A percentile compares a stretch with the other conserved stretches of the same genome.
These are phyloP conservation scores for Sisyra terminalis DNA, from an alignment of 2,888 invertebrate species.

Conservation along the genomic window DNA sequence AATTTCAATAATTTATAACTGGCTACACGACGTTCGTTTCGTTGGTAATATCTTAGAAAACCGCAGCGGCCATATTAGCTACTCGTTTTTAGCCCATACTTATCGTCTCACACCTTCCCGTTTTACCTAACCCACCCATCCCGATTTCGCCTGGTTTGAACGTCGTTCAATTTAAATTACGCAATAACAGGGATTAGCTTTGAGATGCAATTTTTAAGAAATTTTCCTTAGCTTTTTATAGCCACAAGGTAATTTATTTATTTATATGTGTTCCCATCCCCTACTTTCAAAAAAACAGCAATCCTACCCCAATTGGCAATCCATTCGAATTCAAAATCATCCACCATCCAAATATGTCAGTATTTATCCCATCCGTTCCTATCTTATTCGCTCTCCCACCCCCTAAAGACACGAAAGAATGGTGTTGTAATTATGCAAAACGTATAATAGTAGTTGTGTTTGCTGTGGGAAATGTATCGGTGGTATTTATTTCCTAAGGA, in stretches of 20 bases:
- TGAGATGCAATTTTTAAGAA: slow-evolving; percentile 9
- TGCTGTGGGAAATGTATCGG: neutral
- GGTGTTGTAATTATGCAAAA: too few relatives aligned
- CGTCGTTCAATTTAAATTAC: slow-evolving; percentile 27
- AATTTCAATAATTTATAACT: slow-evolving; percentile 41
- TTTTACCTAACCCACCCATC: slow-evolving; percentile 10
- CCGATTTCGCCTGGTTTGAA: slow-evolving; percentile 16
- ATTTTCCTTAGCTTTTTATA: slow-evolving; percentile 7
- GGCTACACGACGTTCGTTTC: slow-evolving; percentile 11
- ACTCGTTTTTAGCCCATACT: slow-evolving; percentile 5
- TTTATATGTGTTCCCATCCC: neutral
- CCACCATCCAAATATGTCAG: too few relatives aligned
- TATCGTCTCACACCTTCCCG: neutral
- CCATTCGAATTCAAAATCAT: too few relatives aligned
- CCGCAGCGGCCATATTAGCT: slow-evolving; percentile 4
- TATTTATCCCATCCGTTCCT: too few relatives aligned
- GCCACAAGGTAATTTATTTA: slow-evolving; percentile 2
- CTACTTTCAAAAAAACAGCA: too few relatives aligned
- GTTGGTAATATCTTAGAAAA: slow-evolving; percentile 11
- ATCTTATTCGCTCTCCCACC: too few relatives aligned
- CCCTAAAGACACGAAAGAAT: too few relatives aligned
- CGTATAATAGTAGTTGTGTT: too few relatives aligned
- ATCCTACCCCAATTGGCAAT: too few relatives aligned
- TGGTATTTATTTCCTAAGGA: slow-evolving; percentile 1
- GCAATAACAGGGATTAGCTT: slow-evolving; percentile 27